A percentile compares a stretch with the other conserved stretches of the same genome.
Evolutionary conservation across 30 jellyfish, hydroid and myxozoan species (phyloP).

Genomic region (Hydractinia symbiolongicarpus): DNA sequence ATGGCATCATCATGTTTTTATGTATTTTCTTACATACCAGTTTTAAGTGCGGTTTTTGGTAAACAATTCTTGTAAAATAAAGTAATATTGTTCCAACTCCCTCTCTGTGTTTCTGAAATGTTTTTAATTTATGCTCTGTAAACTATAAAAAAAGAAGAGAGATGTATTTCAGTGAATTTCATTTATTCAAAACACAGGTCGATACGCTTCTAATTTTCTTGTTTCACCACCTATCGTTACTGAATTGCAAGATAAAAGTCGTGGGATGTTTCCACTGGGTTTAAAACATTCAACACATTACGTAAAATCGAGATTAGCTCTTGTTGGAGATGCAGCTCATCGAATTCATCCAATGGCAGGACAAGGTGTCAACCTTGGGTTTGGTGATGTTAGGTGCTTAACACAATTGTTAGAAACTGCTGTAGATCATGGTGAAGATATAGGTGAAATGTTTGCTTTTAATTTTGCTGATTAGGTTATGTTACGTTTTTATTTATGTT

Average conservation of each 20-base stretch:
- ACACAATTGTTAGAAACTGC: constrained; percentile 47
- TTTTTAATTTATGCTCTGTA: too few relatives aligned
- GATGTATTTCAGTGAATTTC: not conserved
- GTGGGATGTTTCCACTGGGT: constrained; percentile 78
- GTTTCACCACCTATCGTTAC: constrained; percentile 1
- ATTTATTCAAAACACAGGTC: not conserved
- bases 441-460: constrained; percentile 39
- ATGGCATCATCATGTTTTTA: not conserved
- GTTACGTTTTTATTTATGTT: too few relatives aligned
- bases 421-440: constrained; percentile 60
- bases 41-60: too few relatives aligned
- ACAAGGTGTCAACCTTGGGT: constrained; percentile 95
- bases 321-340: constrained; percentile 97
- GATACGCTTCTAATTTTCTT: not conserved
- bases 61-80: too few relatives aligned
- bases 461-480: too few relatives aligned
- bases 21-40: too few relatives aligned
- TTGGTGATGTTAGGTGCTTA: constrained; percentile 62
- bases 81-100: too few relatives aligned
- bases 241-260: constrained; percentile 32
- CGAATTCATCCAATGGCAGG: constrained; percentile 98
- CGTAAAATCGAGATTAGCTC: constrained; percentile 71
- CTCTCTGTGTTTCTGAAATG: too few relatives aligned
- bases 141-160: too few relatives aligned
- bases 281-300: constrained; percentile 79